Evolutionary conservation across 2,888 invertebrate species (phyloP).

Genomic region (Sphecodes monilicornis): DNA sequence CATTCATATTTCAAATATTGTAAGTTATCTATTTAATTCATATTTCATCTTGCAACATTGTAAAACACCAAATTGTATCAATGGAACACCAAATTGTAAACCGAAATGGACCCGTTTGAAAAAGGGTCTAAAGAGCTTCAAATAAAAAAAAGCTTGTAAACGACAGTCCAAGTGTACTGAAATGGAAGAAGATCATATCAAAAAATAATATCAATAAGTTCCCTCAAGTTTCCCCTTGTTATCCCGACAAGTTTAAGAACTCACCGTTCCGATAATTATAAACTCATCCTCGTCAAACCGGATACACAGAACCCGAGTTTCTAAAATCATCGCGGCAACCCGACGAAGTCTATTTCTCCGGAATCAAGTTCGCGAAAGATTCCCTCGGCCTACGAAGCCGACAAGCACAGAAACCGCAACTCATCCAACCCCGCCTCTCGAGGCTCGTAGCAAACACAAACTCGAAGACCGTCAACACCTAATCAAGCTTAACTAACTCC

Average conservation of each 20-base stretch:
- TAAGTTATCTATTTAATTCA: too few species aligned
- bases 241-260: neutral
- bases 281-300: neutral
- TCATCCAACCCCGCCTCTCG: neutral
- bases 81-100: too few species aligned
- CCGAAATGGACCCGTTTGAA: too few species aligned
- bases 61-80: too few species aligned
- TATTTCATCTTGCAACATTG: too few species aligned
- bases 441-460: slow-evolving; percentile 6
- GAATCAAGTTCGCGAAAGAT: neutral
- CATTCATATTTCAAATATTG: too few species aligned
- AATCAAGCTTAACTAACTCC: slow-evolving; percentile 42
- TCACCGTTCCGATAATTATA: neutral
- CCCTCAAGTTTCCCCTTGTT: neutral
- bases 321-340: neutral
- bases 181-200: neutral
- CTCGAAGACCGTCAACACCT: slow-evolving; percentile 30
- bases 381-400: neutral
- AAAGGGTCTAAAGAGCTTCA: too few species aligned
- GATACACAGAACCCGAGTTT: neutral
- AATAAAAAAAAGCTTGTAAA: too few species aligned
- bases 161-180: too few species aligned
- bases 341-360: neutral
- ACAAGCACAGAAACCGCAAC: neutral
- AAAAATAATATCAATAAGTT: neutral